Evolutionary conservation across 2,888 invertebrate genomes (phyloP).

Genomic region (Patella pellucida): DNA sequence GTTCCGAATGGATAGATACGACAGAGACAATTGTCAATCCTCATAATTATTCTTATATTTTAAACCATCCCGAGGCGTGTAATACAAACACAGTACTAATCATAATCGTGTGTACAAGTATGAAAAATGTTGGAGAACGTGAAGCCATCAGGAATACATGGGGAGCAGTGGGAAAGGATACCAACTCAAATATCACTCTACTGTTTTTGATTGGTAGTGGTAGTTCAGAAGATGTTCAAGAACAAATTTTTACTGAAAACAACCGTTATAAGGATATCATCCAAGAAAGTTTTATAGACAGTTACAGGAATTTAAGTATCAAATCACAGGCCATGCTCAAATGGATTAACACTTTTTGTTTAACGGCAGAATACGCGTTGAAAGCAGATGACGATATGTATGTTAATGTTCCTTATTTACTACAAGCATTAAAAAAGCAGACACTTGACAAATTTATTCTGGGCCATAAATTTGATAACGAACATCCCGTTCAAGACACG

Average conservation of each 20-base stretch:
- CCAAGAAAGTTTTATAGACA: conserved; percentile 68
- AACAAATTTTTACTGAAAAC: conserved; percentile 50
- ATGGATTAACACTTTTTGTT: conserved; percentile 70
- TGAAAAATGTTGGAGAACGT: conserved; percentile 51
- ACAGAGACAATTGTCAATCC: conserved; percentile 13
- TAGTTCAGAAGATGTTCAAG: conserved; percentile 26
- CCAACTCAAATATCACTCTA: conserved; percentile 40
- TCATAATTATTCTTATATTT: conserved; percentile 29
- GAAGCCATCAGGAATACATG: conserved; percentile 63
- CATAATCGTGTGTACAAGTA: conserved; percentile 57
- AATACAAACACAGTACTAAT: conserved; percentile 32
- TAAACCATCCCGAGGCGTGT: conserved; percentile 35
- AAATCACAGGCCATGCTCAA: conserved; percentile 71
- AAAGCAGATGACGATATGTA: conserved; percentile 68
- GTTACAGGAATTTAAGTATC: conserved; percentile 71
- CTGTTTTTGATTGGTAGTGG: conserved; percentile 61
- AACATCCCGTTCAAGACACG: conserved; percentile 80
- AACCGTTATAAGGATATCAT: conserved; percentile 61
- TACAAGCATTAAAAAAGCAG: conserved; percentile 31
- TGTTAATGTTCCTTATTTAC: conserved; percentile 44
- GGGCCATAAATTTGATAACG: conserved; percentile 43
- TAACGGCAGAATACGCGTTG: conserved; percentile 64
- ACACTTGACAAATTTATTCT: conserved; percentile 39
- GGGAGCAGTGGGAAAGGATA: conserved; percentile 50
- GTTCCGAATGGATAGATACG: not conserved